Evolutionary conservation across 2,113 vertebrate genomes (phyloP).

Genomic region (Alligator mississippiensis): DNA sequence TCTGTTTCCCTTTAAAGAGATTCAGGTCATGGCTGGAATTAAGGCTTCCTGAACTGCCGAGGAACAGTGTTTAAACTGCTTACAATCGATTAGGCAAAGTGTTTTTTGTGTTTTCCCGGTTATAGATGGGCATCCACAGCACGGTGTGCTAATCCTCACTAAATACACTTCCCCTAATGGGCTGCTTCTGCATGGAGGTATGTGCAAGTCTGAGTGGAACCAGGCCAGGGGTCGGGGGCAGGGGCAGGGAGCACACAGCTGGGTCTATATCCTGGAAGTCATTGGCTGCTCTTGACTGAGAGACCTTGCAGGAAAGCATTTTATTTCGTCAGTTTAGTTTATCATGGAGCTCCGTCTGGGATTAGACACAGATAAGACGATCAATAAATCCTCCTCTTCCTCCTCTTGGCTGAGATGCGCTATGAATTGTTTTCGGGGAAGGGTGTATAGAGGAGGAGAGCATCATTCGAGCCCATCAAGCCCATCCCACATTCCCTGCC

Average conservation of each 20-base stretch:
- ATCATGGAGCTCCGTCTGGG: conserved; percentile 13
- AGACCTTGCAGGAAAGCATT: conserved; percentile 35
- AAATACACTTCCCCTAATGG: rapidly evolving
- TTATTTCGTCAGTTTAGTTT: conserved; percentile 1
- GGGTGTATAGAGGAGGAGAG: background rate
- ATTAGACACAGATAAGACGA: conserved; percentile 64
- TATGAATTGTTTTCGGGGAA: conserved; percentile 1
- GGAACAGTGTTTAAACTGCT: conserved; percentile 47
- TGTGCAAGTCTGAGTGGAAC: background rate
- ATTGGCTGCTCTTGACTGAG: background rate
- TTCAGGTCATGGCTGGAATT: conserved; percentile 68
- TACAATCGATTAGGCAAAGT: conserved; percentile 29
- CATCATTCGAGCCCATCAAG: background rate
- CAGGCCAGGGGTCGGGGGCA: background rate
- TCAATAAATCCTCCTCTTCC: conserved; percentile 49
- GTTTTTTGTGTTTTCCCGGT: background rate
- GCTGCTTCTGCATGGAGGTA: background rate
- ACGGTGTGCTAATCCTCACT: rapidly evolving
- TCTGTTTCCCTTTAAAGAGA: conserved; percentile 16
- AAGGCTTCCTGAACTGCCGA: conserved; percentile 54
- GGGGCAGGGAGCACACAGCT: background rate
- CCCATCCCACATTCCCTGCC: background rate
- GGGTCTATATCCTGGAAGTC: background rate
- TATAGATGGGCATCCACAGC: rapidly evolving
- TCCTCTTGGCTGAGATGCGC: conserved; percentile 39